Evolutionary conservation across 2,113 vertebrate genomes (phyloP).

Genomic region (Scomber japonicus): DNA sequence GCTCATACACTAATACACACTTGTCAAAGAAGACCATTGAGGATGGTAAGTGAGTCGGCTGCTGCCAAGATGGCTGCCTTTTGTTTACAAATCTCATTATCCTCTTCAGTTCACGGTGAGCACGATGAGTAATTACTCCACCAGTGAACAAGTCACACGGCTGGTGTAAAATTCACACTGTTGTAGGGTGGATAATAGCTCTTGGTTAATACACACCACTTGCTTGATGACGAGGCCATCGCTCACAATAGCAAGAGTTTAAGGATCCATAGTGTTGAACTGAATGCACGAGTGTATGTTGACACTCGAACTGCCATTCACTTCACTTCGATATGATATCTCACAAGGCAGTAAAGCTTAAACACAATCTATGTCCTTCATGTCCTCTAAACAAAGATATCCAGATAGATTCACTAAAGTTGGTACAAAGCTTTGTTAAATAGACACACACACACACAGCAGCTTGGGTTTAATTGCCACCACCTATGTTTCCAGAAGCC

Average conservation of each 20-base stretch:
- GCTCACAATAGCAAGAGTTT: constrained; percentile 34
- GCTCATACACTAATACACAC: constrained; percentile 28
- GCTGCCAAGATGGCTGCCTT: constrained; percentile 78
- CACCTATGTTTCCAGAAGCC: not conserved
- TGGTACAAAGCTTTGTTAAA: not conserved
- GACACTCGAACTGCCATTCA: too few species aligned
- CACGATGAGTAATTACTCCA: constrained; percentile 72
- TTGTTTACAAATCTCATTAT: constrained; percentile 83
- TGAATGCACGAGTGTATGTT: constrained; percentile 19
- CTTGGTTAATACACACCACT: constrained; percentile 60
- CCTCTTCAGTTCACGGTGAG: constrained; percentile 74
- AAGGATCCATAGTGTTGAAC: constrained; percentile 38
- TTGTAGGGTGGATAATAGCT: constrained; percentile 67
- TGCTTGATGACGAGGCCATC: constrained; percentile 41
- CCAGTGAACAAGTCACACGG: constrained; percentile 60
- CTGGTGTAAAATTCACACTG: constrained; percentile 66
- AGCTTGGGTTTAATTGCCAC: constrained; percentile 2
- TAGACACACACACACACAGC: constrained; percentile 4
- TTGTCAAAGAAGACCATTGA: constrained; percentile 69
- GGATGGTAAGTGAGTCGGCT: constrained; percentile 62
- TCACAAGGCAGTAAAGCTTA: not conserved
- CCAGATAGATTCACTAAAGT: not conserved
- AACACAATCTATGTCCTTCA: not conserved
- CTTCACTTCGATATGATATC: not conserved
- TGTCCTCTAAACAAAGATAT: too few species aligned